Conservation (phyloP, 2,797 vertebrate species). For the Rhynchotus rufescens region DNA sequence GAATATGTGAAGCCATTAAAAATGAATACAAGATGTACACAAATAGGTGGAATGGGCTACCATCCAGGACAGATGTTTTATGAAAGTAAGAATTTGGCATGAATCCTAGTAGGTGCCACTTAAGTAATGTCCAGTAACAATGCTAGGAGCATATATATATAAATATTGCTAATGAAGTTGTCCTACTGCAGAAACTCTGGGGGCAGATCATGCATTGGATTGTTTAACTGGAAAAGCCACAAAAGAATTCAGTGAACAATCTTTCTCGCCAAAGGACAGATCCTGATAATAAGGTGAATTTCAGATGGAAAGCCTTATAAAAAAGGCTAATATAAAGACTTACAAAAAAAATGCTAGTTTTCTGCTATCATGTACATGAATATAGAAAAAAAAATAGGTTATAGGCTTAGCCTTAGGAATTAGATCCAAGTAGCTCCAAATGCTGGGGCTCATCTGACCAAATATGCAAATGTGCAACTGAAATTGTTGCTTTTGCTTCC, state of each 20-base stretch:
- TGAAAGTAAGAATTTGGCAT: background rate
- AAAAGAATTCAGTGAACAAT: background rate
- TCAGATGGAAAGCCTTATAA: background rate
- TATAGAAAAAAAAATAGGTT: background rate
- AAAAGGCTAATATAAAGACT: background rate
- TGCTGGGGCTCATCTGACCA: background rate
- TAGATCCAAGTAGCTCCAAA: background rate
- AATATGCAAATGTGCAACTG: accelerated
- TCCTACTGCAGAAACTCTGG: background rate
- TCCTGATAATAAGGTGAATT: background rate
- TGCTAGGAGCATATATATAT: background rate
- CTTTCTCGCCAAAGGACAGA: background rate
- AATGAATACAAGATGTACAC: background rate
- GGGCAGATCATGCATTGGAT: background rate
- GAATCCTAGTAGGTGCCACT: background rate
- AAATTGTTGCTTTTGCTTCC: background rate
- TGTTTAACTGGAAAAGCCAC: background rate
- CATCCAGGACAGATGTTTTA: background rate
- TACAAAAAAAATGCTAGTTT: background rate
- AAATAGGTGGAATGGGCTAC: background rate
- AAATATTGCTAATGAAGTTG: background rate
- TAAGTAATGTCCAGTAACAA: background rate
- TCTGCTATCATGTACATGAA: background rate
- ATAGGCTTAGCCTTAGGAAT: background rate
- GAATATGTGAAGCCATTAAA: background rate